Evolutionary conservation across 2,113 vertebrate species (phyloP), one percentile per base, ranked within the genome.

Genomic region (Syngnathus typhle): DNA sequence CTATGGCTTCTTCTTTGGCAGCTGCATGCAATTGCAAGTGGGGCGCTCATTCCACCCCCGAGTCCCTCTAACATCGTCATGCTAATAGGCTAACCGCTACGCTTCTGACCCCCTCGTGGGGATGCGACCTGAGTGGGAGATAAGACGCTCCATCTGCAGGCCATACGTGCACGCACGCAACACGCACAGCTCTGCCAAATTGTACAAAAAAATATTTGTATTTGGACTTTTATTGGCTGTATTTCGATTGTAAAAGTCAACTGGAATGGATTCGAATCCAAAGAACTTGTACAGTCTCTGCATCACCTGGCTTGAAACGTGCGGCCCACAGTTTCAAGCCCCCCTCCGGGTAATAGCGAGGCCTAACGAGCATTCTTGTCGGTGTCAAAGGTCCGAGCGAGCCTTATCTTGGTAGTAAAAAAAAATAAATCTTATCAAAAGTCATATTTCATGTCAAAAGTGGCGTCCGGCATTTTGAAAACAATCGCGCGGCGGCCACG

Each of bases 71-170:
- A 87, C 77, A 82, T 84, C 80, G 73, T 83, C 72, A 87, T 77
- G 73, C 72, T 85, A 82, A 85, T 81, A 79, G 73, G 83, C 78
- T 84, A 79, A 85, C 85, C 77, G 79, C 79, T 51, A 69, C 19
- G 74, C 79, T 88, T 73, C 21, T 86, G 79, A 88, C 86, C 85
- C 82, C 65, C 78, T 84, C 86, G 88, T 89, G 85, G 79, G 73
- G 81, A 75, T 63, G 64, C 86, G 88, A 88, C 82, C 86, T 87
- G 86, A 84, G 88, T 89, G 88, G 88, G 88, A 85, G 84, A 79
- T 61, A 64, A 76, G 65, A 72, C 72, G 79, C 71, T 85, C 73
- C 63, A 72, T 77, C 4, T 54, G 68, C 6, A 41, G 32, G 51
- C 49, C 49, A 55, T 27, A 46, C 38, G 16, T 41, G 27, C 39